Evolutionary conservation across 2,113 vertebrate species (phyloP), one percentile per base, ranked within the genome.

Genomic region (Thomomys bottae): DNA sequence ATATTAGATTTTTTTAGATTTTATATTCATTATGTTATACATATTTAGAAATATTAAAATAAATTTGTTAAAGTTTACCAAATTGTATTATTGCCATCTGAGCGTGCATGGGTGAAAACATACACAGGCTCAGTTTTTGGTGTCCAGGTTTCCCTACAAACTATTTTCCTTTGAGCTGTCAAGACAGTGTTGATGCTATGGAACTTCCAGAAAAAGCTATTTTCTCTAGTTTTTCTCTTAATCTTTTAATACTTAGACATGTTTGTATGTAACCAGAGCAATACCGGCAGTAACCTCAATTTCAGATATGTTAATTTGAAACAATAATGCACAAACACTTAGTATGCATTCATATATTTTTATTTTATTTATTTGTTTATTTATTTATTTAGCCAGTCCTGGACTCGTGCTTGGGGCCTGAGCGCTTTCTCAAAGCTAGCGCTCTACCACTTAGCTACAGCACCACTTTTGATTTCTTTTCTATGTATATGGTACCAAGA

Each of bases 291-390:
- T 71, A 28, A 71, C 71, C 21, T 72, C 63, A 84, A 81, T 67
- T 80, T 79, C 54, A 45, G 78, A 95, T 40, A 76, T 26, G 7
- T 90, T 81, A 84, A 84, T 80, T 80, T 34, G 17, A 49, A 85
- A 81, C 23, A 78, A 49, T 21, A 86, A 34, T 32, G 8, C 24
- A 45, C 12, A 59, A 68, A 84, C 54, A 30, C 54, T 89, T 83
- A 87, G 20, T 78, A 84, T 63, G 6, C 23, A 45, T 42, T n/a
- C n/a, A n/a, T n/a, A n/a, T n/a, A n/a, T n/a, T n/a, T n/a, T n/a
- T n/a, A n/a, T n/a, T n/a, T n/a, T n/a, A n/a, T n/a, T n/a, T n/a
- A n/a, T n/a, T n/a, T n/a, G n/a, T n/a, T n/a, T n/a, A n/a, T n/a
- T n/a, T n/a, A n/a, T n/a, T n/a, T n/a, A n/a, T n/a, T n/a, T n/a